Evolutionary conservation across 2,888 invertebrate species (phyloP).

Genomic region (Ormyrus pomaceus): DNA sequence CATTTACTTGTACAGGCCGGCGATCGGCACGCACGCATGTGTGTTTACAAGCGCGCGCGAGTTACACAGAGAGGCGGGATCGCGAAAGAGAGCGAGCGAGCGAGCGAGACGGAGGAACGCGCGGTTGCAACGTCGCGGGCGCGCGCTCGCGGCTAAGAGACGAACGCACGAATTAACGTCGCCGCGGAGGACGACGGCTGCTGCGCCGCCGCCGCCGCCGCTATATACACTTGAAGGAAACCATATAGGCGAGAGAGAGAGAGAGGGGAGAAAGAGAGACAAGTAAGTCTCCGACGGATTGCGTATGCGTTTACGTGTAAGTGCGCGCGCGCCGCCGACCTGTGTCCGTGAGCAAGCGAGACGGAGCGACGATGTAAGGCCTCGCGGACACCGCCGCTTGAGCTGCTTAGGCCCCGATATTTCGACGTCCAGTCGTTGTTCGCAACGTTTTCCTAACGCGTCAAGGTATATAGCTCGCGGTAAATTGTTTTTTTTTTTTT

Average conservation of each 20-base stretch:
- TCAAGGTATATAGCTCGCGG: too few relatives aligned
- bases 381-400: background rate
- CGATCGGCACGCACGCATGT: background rate
- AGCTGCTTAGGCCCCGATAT: too few relatives aligned
- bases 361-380: background rate
- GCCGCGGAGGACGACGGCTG: slow-evolving; percentile 4
- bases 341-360: background rate
- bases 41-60: slow-evolving; percentile 62
- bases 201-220: background rate
- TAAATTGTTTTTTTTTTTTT: too few relatives aligned
- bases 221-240: slow-evolving; percentile 6
- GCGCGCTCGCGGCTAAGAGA: background rate
- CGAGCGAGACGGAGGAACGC: background rate
- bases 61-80: slow-evolving; percentile 64
- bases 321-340: background rate
- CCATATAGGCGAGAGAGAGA: background rate
- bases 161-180: background rate
- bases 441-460: too few relatives aligned
- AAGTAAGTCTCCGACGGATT: slow-evolving; percentile 24
- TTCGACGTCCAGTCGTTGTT: too few relatives aligned
- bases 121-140: slow-evolving; percentile 15
- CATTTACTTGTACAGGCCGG: slow-evolving; percentile 25
- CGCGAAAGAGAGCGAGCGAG: background rate
- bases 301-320: background rate
- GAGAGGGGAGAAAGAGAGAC: slow-evolving; percentile 16